phyloP scores from a whole-genome alignment of 2,888 invertebrate species.

The Eupithecia centaureata region DNA sequence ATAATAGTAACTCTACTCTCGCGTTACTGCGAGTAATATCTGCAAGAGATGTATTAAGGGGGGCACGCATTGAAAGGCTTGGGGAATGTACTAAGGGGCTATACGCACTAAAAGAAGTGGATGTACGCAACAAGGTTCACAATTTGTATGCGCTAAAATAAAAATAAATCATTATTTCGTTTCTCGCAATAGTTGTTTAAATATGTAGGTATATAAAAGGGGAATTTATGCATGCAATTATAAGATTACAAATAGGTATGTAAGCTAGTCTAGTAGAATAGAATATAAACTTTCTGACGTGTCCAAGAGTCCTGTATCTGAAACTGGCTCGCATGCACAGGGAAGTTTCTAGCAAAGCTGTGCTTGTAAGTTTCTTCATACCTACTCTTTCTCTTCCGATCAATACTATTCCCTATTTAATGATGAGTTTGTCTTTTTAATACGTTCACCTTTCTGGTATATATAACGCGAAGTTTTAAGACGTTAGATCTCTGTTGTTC shows the following conservation, averaged over 20 bases:
- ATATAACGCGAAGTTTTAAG: background rate
- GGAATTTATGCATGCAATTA: too few relatives aligned
- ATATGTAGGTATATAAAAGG: too few relatives aligned
- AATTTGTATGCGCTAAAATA: too few relatives aligned
- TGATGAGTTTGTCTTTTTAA: background rate
- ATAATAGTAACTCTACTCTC: slow-evolving; percentile 42
- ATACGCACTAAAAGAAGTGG: background rate
- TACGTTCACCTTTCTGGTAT: too few relatives aligned
- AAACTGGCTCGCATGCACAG: too few relatives aligned
- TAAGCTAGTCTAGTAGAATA: too few relatives aligned
- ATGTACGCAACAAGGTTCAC: too few relatives aligned
- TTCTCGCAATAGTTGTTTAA: too few relatives aligned
- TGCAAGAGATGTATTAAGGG: slow-evolving; percentile 18
- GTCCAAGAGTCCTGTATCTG: too few relatives aligned
- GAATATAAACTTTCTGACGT: too few relatives aligned
- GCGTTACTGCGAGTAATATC: slow-evolving; percentile 34
- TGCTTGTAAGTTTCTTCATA: background rate
- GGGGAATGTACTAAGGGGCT: background rate
- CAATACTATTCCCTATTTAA: background rate
- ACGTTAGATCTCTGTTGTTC: background rate
- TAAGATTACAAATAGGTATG: too few relatives aligned
- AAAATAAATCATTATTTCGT: too few relatives aligned
- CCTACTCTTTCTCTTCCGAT: background rate
- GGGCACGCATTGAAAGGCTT: slow-evolving; percentile 22
- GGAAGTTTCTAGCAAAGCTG: background rate